These are phyloP conservation scores for Nymphalis urticae DNA, from an alignment of 2,888 invertebrate species.

Conservation along the genomic window DNA sequence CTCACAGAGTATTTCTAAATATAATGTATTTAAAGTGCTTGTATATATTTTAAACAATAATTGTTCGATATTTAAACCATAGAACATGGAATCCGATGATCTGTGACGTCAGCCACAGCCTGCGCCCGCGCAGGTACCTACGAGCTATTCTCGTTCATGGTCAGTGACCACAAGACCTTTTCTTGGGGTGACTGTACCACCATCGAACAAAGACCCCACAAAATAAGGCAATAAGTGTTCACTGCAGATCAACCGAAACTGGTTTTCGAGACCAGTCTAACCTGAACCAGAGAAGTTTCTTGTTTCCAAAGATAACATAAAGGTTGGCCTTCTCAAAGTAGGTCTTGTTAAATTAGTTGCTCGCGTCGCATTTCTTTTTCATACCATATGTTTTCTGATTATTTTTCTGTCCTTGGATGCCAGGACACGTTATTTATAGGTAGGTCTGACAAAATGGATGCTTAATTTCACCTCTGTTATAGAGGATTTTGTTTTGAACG, in stretches of 20 bases:
- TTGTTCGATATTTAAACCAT: constrained; percentile 23
- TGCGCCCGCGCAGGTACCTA: constrained; percentile 65
- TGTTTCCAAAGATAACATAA: constrained; percentile 57
- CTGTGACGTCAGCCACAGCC: constrained; percentile 64
- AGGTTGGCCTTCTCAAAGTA: constrained; percentile 55
- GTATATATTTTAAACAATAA: neutral
- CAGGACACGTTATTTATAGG: constrained; percentile 47
- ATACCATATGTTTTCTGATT: constrained; percentile 76
- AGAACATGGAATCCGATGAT: constrained; percentile 38
- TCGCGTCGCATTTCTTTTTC: constrained; percentile 67
- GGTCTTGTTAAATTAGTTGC: constrained; percentile 56
- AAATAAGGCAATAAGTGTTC: constrained; percentile 44
- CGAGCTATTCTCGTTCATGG: constrained; percentile 75
- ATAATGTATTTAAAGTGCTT: neutral
- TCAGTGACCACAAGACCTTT: constrained; percentile 79
- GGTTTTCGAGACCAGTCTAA: constrained; percentile 51
- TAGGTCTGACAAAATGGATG: constrained; percentile 33
- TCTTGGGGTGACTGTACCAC: constrained; percentile 77
- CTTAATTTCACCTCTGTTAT: constrained; percentile 30
- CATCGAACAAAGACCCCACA: constrained; percentile 51
- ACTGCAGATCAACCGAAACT: constrained; percentile 48
- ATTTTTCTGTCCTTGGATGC: constrained; percentile 74
- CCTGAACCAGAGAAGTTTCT: constrained; percentile 52
- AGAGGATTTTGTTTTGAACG: constrained; percentile 20
- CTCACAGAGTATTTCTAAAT: neutral